Evolutionary conservation across 2,113 vertebrate genomes (phyloP).

Genomic region (Anseranas semipalmata): DNA sequence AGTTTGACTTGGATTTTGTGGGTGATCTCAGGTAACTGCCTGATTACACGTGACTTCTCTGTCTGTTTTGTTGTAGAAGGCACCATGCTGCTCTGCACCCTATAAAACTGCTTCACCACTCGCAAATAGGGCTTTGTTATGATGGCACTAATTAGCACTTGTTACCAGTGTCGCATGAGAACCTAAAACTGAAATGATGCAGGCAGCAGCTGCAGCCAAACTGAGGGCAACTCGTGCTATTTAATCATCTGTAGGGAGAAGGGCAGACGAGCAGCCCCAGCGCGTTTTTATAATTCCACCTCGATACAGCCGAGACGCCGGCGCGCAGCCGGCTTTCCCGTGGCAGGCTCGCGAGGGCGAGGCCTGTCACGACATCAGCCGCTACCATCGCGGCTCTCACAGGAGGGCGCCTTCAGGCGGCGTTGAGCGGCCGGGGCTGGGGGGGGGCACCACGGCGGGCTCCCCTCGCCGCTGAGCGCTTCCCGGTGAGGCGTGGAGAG

Average conservation of each 20-base stretch:
- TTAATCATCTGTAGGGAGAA: neutral
- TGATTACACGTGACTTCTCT: neutral
- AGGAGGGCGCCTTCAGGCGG: too few relatives aligned
- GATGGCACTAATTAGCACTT: fast-evolving
- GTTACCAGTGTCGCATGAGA: fast-evolving
- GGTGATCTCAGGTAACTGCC: neutral
- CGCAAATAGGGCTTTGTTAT: neutral
- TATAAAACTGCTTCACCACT: fast-evolving
- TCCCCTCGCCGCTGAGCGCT: too few relatives aligned
- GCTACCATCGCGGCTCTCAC: too few relatives aligned
- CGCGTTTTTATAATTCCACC: fast-evolving
- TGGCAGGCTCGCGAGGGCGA: fast-evolving
- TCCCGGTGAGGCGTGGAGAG: too few relatives aligned
- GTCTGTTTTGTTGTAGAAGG: neutral
- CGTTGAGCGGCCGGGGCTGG: too few relatives aligned
- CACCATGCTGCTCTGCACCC: neutral
- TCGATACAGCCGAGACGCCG: fast-evolving
- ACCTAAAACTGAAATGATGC: fast-evolving
- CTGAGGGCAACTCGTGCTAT: too few relatives aligned
- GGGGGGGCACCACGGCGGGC: neutral
- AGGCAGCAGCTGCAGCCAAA: neutral
- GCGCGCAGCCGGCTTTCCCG: fast-evolving
- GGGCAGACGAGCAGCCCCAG: neutral
- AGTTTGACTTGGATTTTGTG: neutral
- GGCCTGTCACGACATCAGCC: fast-evolving